A percentile compares a stretch with the other conserved stretches of the same genome.
phyloP scores from a whole-genome alignment of 2,113 vertebrate genomes.

The Forbesichthys papilliferus region DNA sequence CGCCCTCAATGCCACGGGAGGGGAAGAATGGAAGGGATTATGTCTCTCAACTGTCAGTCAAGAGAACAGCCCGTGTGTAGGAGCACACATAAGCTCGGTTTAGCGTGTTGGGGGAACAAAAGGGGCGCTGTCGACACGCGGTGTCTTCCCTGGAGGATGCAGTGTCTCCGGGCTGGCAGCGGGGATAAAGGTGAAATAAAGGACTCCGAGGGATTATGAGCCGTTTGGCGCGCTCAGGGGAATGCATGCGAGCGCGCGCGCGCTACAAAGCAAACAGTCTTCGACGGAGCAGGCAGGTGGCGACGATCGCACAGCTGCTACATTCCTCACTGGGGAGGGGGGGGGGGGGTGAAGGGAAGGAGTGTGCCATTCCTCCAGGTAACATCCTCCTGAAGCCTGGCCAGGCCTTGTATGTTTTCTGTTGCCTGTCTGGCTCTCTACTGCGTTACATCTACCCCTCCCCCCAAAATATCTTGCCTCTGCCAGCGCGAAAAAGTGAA shows the following conservation, averaged over 20 bases:
- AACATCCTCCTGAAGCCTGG: slow-evolving; percentile 56
- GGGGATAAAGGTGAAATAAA: slow-evolving; percentile 31
- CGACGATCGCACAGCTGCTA: slow-evolving; percentile 25
- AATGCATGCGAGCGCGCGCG: slow-evolving; percentile 14
- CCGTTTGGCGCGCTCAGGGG: slow-evolving; percentile 29
- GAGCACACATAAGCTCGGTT: slow-evolving; percentile 30
- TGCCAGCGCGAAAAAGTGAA: slow-evolving; percentile 18
- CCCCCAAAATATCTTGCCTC: slow-evolving; percentile 21
- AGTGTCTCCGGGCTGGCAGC: slow-evolving; percentile 12
- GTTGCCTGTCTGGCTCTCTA: slow-evolving; percentile 20
- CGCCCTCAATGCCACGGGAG: not conserved
- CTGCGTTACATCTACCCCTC: slow-evolving; percentile 52
- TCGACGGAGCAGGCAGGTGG: slow-evolving; percentile 27
- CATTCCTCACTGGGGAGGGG: slow-evolving; percentile 38
- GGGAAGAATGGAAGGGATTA: slow-evolving; percentile 23
- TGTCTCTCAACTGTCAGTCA: slow-evolving; percentile 25
- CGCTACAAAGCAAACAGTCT: slow-evolving; percentile 35
- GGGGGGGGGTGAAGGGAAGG: slow-evolving; percentile 23
- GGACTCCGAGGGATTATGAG: not conserved
- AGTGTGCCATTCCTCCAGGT: slow-evolving; percentile 57
- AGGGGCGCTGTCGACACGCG: slow-evolving; percentile 23
- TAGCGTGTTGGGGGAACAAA: slow-evolving; percentile 50
- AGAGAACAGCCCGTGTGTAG: slow-evolving; percentile 27
- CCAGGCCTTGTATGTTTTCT: slow-evolving; percentile 52
- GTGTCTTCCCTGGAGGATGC: slow-evolving; percentile 30